Evolutionary conservation across 1,140 invertebrate species (phyloP).

Genomic region (Aphelenchoides fujianensis): DNA sequence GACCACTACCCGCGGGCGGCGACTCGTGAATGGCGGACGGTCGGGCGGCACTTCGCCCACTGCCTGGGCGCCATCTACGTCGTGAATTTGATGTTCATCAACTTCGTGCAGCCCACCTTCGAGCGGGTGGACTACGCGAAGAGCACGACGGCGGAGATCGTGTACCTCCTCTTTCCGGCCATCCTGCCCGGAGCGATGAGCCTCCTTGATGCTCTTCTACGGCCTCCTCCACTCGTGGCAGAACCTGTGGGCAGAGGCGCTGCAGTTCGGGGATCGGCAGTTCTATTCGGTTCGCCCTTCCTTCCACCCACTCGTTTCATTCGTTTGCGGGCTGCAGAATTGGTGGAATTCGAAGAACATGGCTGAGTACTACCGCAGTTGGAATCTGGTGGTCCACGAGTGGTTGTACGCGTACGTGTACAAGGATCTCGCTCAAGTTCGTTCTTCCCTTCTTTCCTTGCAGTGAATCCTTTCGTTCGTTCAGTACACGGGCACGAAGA

Average conservation of each 20-base stretch:
- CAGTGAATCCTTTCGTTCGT: too few relatives aligned
- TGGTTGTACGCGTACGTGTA: constrained; percentile 91
- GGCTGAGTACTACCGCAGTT: constrained; percentile 78
- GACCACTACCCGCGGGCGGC: constrained; percentile 24
- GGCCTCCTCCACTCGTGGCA: constrained; percentile 56
- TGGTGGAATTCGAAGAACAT: constrained; percentile 89
- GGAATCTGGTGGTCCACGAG: constrained; percentile 84
- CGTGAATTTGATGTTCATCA: constrained; percentile 54
- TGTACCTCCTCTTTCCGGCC: constrained; percentile 51
- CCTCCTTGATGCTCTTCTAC: constrained; percentile 57
- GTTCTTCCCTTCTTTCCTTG: too few relatives aligned
- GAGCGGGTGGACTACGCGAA: constrained; percentile 34
- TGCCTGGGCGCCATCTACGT: constrained; percentile 56
- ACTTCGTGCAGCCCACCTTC: constrained; percentile 50
- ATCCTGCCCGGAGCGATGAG: constrained; percentile 58
- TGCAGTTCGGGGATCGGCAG: constrained; percentile 55
- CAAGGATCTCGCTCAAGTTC: constrained; percentile 67
- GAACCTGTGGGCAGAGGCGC: constrained; percentile 50
- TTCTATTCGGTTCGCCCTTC: constrained; percentile 51
- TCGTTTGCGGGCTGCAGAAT: constrained; percentile 73
- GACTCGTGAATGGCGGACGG: constrained; percentile 47
- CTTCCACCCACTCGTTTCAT: too few relatives aligned
- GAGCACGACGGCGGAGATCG: constrained; percentile 19
- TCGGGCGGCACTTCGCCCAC: constrained; percentile 43
- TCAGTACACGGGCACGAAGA: constrained; percentile 50